Evolutionary conservation across 2,797 vertebrate genomes (phyloP).

Genomic region (Pseudomugil tenellus): DNA sequence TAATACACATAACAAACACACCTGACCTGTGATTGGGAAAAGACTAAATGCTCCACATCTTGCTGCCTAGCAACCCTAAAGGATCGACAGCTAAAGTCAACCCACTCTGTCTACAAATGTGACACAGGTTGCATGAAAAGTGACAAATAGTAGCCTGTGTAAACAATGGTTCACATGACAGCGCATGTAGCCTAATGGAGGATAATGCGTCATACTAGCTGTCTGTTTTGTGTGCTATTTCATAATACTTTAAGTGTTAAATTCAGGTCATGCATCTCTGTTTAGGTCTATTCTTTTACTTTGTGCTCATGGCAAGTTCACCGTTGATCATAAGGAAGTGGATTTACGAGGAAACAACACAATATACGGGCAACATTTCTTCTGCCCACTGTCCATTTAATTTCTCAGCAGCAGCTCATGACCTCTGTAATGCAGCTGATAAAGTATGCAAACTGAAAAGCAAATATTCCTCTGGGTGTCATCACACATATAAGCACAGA

Average conservation of each 20-base stretch:
- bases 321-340: slow-evolving; percentile 15
- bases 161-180: slow-evolving; percentile 29
- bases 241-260: slow-evolving; percentile 12
- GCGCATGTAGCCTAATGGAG: slow-evolving; percentile 35
- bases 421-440: not conserved
- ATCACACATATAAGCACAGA: too few species aligned
- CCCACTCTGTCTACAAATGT: slow-evolving; percentile 31
- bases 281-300: not conserved
- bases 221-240: too few species aligned
- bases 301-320: not conserved
- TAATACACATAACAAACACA: slow-evolving; percentile 44
- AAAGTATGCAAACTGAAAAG: slow-evolving; percentile 8
- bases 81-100: slow-evolving; percentile 18
- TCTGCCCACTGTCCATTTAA: not conserved
- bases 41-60: slow-evolving; percentile 18
- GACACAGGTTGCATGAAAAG: slow-evolving; percentile 14
- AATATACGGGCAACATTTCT: not conserved
- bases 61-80: slow-evolving; percentile 54
- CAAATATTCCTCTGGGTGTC: too few species aligned
- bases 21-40: slow-evolving; percentile 14
- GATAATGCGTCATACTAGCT: slow-evolving; percentile 8
- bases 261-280: slow-evolving; percentile 36
- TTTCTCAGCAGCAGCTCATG: slow-evolving; percentile 8
- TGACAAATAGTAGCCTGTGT: slow-evolving; percentile 29
- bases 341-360: slow-evolving; percentile 2